Base-by-base conservation (phyloP, 1,140 invertebrate genomes). In the Bradynema listronoti region DNA sequence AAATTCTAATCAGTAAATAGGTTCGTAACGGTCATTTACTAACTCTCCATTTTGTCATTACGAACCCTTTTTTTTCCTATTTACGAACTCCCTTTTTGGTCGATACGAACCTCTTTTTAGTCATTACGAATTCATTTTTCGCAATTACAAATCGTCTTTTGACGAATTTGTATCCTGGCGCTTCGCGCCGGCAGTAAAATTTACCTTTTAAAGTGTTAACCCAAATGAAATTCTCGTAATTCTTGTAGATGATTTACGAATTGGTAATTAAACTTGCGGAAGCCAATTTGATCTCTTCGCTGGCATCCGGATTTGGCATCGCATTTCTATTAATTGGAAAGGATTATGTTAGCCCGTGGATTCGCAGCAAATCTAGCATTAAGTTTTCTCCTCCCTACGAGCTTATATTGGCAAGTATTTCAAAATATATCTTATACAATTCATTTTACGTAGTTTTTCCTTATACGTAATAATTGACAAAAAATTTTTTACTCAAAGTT, bases 321-420 rank as follows among this genome's bases (percentile, higher is more conserved):
- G 43, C 56, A 11, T 69, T 72, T 49, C 54, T 73, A 33, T n/a
- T 66, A 24, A 14, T 74, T 19, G 65, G 71, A 30, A 71, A 73
- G 51, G 69, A 71, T 30, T 49, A 34, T 24, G 34, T 71, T 0
- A 68, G 60, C 62, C 68, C 68, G 9, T 30, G 50, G n/a, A 11
- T 72, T 1, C 68, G 65, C 4, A 67, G 43, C 29, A 42, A 49
- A 27, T 36, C 65, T 9, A 45, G 34, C 16, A 34, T 53, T n/a
- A 46, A 45, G 11, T n/a, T 55, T n/a, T n/a, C 51, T 0, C 14
- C 57, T 16, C 64, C 62, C 0, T 58, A 69, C 32, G 62, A 65
- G 47, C 30, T 65, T 5, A 33, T 65, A 11, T 22, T 65, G 9
- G 46, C 66, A n/a, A 24, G 34, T 9, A 16, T 47, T 30, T 2